These are phyloP conservation scores for Sardina pilchardus DNA, from an alignment of 2,113 vertebrate genomes.

Conservation along the genomic window DNA sequence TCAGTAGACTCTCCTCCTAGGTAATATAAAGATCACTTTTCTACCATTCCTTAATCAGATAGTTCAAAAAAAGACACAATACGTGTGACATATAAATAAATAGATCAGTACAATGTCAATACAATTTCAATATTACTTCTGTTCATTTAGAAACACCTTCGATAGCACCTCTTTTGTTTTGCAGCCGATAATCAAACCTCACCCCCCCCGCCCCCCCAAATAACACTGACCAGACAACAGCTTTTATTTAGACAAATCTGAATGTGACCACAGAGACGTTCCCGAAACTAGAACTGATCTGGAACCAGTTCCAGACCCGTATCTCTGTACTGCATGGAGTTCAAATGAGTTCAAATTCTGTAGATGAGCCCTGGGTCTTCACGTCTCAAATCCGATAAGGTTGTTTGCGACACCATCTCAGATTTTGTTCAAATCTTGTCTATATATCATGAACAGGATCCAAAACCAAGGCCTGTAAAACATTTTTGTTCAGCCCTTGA, in stretches of 20 bases:
- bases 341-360: not conserved
- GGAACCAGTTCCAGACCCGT: not conserved
- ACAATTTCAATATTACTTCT: conserved; percentile 60
- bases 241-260: not conserved
- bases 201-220: conserved; percentile 56
- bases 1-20: not conserved
- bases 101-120: conserved; percentile 58
- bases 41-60: conserved; percentile 6
- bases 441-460: no score
- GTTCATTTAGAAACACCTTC: conserved; percentile 48
- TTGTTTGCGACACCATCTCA: no score
- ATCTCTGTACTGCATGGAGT: not conserved
- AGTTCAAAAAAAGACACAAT: conserved; percentile 25
- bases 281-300: not conserved
- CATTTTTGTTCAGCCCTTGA: no score
- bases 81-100: conserved; percentile 73
- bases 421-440: no score
- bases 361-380: not conserved
- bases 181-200: conserved; percentile 38
- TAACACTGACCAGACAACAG: conserved; percentile 23
- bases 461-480: no score
- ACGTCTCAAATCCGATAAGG: no score
- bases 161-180: conserved; percentile 58
- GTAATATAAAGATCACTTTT: conserved; percentile 3
- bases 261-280: not conserved